Percentiles rank a stretch among this genome's conserved stretches.
Evolutionary conservation across 1,140 invertebrate genomes (phyloP).

Genomic region (Penaeus indicus): DNA sequence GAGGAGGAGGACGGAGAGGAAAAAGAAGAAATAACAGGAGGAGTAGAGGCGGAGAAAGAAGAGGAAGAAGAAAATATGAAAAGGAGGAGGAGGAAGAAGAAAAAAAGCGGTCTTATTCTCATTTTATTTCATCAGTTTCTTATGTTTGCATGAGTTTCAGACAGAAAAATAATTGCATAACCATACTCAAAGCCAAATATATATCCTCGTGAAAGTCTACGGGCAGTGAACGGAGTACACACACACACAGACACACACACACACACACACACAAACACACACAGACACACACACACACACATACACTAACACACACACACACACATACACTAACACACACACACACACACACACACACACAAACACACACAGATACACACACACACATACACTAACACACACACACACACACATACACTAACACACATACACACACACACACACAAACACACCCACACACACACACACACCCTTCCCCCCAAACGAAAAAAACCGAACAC

Average conservation of each 20-base stretch:
- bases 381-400: not conserved
- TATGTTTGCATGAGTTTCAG: too few relatives aligned
- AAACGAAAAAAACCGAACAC: too few relatives aligned
- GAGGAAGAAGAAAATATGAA: not conserved
- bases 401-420: not conserved
- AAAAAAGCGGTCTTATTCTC: not conserved
- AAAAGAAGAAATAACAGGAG: not conserved
- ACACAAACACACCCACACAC: not conserved
- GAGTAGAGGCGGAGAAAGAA: slow-evolving; percentile 13
- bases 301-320: not conserved
- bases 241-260: not conserved
- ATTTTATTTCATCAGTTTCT: too few relatives aligned
- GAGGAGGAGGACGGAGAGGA: too few relatives aligned
- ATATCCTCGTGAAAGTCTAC: too few relatives aligned
- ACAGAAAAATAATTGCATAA: too few relatives aligned
- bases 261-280: not conserved
- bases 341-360: not conserved
- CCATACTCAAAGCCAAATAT: too few relatives aligned
- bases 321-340: not conserved
- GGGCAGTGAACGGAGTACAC: not conserved
- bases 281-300: not conserved
- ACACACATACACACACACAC: not conserved
- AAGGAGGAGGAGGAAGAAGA: too few relatives aligned
- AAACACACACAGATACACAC: not conserved
- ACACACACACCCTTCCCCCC: not conserved